phyloP scores from a whole-genome alignment of 35 echinoderm and acorn worm species.

The Heliocidaris erythrogramma region DNA sequence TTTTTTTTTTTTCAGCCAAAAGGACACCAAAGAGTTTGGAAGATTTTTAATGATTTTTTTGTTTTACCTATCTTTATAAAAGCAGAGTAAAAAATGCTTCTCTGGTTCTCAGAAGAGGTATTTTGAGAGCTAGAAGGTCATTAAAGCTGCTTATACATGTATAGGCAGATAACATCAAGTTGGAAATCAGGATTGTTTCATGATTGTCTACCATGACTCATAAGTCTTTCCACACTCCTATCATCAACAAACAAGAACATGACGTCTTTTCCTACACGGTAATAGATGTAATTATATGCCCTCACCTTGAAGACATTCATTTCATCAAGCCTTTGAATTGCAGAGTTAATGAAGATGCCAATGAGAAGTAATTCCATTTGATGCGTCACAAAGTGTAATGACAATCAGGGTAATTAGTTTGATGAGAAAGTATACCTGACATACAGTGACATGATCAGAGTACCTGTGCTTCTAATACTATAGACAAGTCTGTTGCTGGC shows the following conservation, averaged over 20 bases:
- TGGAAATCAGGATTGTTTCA: background rate
- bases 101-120: too few relatives aligned
- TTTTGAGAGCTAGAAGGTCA: too few relatives aligned
- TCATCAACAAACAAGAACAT: background rate
- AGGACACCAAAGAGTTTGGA: too few relatives aligned
- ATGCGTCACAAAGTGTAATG: background rate
- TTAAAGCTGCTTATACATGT: too few relatives aligned
- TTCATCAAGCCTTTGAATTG: background rate
- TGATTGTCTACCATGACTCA: background rate
- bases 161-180: background rate
- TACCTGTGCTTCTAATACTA: background rate
- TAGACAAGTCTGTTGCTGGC: background rate
- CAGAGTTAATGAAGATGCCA: background rate
- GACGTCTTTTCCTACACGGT: background rate
- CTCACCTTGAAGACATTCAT: background rate
- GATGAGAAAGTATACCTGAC: background rate
- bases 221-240: background rate
- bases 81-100: too few relatives aligned
- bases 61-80: too few relatives aligned
- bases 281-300: slow-evolving; percentile 13
- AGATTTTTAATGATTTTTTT: too few relatives aligned
- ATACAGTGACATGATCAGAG: background rate
- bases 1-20: too few relatives aligned
- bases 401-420: background rate
- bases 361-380: background rate